Evolutionary conservation across 2,888 invertebrate species (phyloP).

Genomic region (Agelastica alni): DNA sequence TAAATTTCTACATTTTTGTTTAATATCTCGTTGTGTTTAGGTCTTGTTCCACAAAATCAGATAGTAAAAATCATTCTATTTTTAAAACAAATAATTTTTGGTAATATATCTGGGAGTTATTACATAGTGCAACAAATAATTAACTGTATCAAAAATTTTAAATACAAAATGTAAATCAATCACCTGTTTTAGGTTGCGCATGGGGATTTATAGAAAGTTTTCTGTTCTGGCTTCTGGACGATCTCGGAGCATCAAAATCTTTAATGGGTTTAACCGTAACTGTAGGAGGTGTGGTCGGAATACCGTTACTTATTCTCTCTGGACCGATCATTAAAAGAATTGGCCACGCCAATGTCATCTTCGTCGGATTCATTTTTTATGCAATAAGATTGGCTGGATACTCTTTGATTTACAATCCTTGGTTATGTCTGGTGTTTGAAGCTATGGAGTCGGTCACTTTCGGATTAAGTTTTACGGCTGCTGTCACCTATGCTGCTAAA

Average conservation of each 20-base stretch:
- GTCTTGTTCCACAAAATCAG: no score
- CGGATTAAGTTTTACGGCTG: slow-evolving; percentile 75
- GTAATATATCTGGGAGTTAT: no score
- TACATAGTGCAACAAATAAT: no score
- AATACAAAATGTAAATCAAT: no score
- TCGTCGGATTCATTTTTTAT: slow-evolving; percentile 77
- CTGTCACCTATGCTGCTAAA: slow-evolving; percentile 76
- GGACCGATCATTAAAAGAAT: slow-evolving; percentile 73
- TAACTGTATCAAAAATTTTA: no score
- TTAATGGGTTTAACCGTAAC: slow-evolving; percentile 82
- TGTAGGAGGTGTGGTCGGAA: slow-evolving; percentile 75
- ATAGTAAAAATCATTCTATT: no score
- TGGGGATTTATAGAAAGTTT: slow-evolving; percentile 85
- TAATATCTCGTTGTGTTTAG: no score
- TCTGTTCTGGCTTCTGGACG: slow-evolving; percentile 79
- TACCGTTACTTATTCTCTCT: slow-evolving; percentile 75
- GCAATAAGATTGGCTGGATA: slow-evolving; percentile 74
- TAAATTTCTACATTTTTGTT: no score
- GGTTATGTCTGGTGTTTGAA: slow-evolving; percentile 76
- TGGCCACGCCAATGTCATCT: slow-evolving; percentile 77
- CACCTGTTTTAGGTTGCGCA: slow-evolving; percentile 67
- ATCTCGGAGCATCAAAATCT: slow-evolving; percentile 73
- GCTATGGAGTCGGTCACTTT: slow-evolving; percentile 78
- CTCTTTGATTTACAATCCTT: slow-evolving; percentile 75
- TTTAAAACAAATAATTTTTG: no score